Evolutionary conservation across 2,797 vertebrate species (phyloP).

Genomic region (Acanthornis magna): DNA sequence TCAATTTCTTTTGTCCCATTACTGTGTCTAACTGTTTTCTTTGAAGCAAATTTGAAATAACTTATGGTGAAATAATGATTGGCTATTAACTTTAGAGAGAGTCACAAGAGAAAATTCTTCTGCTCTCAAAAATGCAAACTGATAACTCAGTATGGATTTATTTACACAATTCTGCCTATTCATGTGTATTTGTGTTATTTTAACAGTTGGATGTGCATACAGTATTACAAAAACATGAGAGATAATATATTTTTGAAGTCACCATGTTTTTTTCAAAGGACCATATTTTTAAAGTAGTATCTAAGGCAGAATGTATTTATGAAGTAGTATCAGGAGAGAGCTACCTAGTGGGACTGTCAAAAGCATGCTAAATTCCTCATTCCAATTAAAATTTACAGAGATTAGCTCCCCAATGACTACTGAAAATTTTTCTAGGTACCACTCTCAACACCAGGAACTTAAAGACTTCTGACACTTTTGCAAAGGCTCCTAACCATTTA

Average conservation of each 20-base stretch:
- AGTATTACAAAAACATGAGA: conserved; percentile 16
- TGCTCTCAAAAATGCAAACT: not conserved
- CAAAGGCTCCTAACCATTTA: not conserved
- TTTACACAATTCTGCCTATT: not conserved
- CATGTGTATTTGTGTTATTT: not conserved
- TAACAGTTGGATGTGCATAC: not conserved
- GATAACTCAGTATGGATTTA: not conserved
- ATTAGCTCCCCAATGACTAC: not conserved
- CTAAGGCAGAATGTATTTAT: not conserved
- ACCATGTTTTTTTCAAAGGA: not conserved
- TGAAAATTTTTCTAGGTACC: not conserved
- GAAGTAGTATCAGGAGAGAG: not conserved
- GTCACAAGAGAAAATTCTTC: not conserved
- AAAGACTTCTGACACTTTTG: not conserved
- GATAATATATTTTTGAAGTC: not conserved
- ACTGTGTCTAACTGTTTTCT: not conserved
- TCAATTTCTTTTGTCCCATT: not conserved
- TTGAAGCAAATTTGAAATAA: not conserved
- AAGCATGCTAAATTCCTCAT: not conserved
- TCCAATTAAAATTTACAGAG: conserved; percentile 24
- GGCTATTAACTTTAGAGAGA: not conserved
- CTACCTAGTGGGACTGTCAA: not conserved
- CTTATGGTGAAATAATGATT: not conserved
- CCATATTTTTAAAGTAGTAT: not conserved
- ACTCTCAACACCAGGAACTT: not conserved